Evolutionary conservation across 1,140 invertebrate genomes (phyloP).

Genomic region (Odontomachus brunneus): DNA sequence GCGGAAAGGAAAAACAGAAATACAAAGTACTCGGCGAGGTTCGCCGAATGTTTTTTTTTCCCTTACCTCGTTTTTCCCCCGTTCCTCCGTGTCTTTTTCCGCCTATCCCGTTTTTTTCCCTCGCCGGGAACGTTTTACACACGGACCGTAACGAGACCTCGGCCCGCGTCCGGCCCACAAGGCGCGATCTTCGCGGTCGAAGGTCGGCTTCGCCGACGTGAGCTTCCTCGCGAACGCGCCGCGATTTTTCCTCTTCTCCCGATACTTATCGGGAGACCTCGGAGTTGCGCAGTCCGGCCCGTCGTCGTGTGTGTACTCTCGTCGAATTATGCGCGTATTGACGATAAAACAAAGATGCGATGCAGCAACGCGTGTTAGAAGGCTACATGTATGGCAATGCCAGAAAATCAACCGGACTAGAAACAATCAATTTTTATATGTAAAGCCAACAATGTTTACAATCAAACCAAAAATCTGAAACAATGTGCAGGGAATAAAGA

Average conservation of each 20-base stretch:
- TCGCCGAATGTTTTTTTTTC: conserved; percentile 31
- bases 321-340: background rate
- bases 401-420: too few species aligned
- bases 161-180: background rate
- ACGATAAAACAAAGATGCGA: too few species aligned
- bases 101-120: background rate
- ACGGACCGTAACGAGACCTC: background rate
- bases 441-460: too few species aligned
- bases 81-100: too few species aligned
- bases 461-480: too few species aligned
- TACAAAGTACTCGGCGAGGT: conserved; percentile 7
- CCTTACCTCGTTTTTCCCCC: background rate
- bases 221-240: background rate
- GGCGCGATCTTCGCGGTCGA: background rate
- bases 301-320: background rate
- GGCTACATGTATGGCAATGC: too few species aligned
- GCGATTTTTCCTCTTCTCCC: background rate
- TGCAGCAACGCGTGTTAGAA: too few species aligned
- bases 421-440: too few species aligned
- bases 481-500: too few species aligned
- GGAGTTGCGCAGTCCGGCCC: background rate
- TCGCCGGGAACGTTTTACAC: conserved; percentile 9
- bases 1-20: conserved; percentile 32
- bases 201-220: background rate
- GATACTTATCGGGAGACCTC: background rate